phyloP scores from a whole-genome alignment of 2,113 vertebrate genomes.

The Crotophaga sulcirostris region DNA sequence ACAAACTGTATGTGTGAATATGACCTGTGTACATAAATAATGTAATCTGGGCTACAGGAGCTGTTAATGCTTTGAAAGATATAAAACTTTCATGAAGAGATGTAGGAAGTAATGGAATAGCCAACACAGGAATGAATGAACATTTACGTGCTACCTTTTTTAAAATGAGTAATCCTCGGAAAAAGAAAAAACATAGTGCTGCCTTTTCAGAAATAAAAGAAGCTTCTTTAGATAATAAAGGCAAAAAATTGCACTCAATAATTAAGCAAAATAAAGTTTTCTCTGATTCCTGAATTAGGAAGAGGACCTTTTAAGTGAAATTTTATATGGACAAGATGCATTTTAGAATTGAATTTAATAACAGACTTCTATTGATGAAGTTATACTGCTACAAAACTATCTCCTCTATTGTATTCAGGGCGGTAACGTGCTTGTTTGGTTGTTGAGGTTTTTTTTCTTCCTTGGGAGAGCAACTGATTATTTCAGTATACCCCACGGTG shows the following conservation, averaged over 20 bases:
- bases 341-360: slow-evolving; percentile 8
- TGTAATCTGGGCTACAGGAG: background rate
- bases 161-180: background rate
- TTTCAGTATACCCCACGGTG: background rate
- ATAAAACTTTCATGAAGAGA: background rate
- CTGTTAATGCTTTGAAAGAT: background rate
- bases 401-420: background rate
- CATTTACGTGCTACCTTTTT: background rate
- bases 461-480: background rate
- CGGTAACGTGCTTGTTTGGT: background rate
- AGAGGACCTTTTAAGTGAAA: background rate
- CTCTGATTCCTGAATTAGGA: background rate
- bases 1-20: background rate
- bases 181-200: background rate
- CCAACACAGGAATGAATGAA: background rate
- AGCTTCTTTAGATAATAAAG: background rate
- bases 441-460: background rate
- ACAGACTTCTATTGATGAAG: background rate
- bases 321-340: background rate
- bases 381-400: background rate
- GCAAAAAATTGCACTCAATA: background rate
- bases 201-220: background rate
- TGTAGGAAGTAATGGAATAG: background rate
- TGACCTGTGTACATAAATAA: background rate
- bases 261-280: background rate